These are phyloP conservation scores for Pseudococcus viburni DNA, from an alignment of 2,888 invertebrate species.

Conservation along the genomic window DNA sequence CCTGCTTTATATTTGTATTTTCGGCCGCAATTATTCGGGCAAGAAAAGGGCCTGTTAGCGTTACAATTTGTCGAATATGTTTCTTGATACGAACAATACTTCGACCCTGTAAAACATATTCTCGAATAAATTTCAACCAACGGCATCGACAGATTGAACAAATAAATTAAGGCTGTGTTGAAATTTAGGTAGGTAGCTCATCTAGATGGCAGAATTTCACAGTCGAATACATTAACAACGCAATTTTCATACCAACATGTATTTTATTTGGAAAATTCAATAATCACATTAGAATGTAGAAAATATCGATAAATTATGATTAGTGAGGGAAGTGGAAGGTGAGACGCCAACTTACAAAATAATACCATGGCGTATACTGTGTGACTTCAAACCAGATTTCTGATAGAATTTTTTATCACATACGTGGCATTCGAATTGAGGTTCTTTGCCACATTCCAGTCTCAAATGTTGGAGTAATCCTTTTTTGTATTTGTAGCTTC, in stretches of 20 bases:
- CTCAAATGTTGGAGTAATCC: conserved; percentile 70
- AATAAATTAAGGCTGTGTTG: no score
- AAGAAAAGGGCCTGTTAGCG: conserved; percentile 28
- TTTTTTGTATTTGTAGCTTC: conserved; percentile 70
- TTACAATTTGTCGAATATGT: conserved; percentile 29
- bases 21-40: conserved; percentile 62
- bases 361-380: conserved; percentile 35
- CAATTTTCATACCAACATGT: background rate
- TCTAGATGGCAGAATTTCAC: background rate
- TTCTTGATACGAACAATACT: background rate
- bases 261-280: background rate
- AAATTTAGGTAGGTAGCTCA: no score
- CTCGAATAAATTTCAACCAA: background rate
- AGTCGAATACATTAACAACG: background rate
- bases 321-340: no score
- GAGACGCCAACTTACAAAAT: background rate
- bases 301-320: background rate
- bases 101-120: conserved; percentile 2
- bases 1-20: conserved; percentile 70
- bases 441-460: conserved; percentile 70
- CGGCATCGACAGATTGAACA: no score
- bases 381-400: conserved; percentile 62
- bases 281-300: background rate
- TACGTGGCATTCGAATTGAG: conserved; percentile 70
- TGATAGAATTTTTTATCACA: conserved; percentile 69